Evolutionary conservation across 64 coral and sea anemone genomes (phyloP).

Genomic region (Acropora tenuis): DNA sequence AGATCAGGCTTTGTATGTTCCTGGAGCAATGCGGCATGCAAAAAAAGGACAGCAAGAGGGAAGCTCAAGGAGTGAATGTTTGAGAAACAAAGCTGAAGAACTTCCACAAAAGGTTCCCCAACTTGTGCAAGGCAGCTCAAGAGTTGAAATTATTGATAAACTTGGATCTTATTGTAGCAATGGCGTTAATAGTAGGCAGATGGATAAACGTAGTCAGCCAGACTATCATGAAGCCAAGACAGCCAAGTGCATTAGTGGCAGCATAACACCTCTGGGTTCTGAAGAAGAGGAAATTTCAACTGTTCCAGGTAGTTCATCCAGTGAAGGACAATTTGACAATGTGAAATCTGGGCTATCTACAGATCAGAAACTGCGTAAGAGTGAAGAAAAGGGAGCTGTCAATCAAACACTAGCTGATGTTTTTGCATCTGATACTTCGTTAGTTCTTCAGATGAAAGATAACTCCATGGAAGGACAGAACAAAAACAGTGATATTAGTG

Average conservation of each 20-base stretch:
- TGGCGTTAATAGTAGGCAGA: neutral
- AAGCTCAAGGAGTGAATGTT: neutral
- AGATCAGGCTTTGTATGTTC: slow-evolving; percentile 55
- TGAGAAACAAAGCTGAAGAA: neutral
- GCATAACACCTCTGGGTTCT: neutral
- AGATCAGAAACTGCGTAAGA: neutral
- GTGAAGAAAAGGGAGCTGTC: neutral
- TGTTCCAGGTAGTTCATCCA: neutral
- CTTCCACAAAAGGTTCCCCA: neutral
- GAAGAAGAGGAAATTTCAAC: neutral
- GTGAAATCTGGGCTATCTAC: neutral
- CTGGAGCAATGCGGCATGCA: slow-evolving; percentile 39
- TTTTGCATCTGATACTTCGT: neutral
- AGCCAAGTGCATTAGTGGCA: neutral
- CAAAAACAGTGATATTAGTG: neutral
- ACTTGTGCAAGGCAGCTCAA: neutral
- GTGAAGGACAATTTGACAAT: neutral
- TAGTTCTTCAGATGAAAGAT: neutral
- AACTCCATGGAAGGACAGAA: neutral
- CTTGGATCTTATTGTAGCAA: neutral
- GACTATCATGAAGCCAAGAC: neutral
- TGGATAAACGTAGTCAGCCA: neutral
- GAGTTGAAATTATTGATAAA: neutral
- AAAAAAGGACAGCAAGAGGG: neutral
- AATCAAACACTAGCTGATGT: neutral